Base-by-base conservation (phyloP, 2,113 vertebrate genomes). In the Hemicordylus capensis region DNA sequence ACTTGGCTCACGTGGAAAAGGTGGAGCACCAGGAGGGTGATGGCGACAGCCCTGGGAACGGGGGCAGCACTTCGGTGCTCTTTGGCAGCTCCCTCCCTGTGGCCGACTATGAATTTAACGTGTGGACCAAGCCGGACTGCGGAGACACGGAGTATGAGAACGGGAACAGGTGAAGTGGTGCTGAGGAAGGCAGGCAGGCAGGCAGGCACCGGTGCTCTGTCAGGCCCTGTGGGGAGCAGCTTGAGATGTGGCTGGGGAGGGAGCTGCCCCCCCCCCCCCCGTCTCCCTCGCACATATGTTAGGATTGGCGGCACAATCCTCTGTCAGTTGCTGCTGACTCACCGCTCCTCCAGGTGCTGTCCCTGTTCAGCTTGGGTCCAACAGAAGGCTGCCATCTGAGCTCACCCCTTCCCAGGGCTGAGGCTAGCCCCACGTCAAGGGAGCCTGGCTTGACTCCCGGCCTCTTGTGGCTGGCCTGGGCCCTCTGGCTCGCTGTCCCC, bases 121-220 rank as follows among this genome's bases (percentile, higher is more conserved):
- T 98, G 61, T 99, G 98, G 98, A 98, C 98, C 7, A 97, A 96
- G 89, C 98, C 98, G 2, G 98, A 99, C 96, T 99, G 98, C 44
- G 98, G 97, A 0, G 97, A 97, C 19, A 98, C 98, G 0, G 97
- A 98, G 91, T 97, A 97, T 39, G 98, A 99, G 89, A 99, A 99
- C 46, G 97, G 98, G 80, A 99, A 99, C 97, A 97, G 98, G 98
- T 98, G 51, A 10, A 51, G 48, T 51, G 48, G 48, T 6, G 6
- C 12, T 51, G 91, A 46, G 17, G 75, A 61, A 58, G 64, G 8
- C 22, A 12, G 24, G 17, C 58, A 70, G 80, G 83, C 58, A 48
- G n/a, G n/a, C n/a, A n/a, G n/a, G 42, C 4, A 1, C 6, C 15
- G 20, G 22, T 12, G 44, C n/a, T 63, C 51, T 61, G n/a, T 51